Evolutionary conservation across 2,888 invertebrate genomes (phyloP).

Genomic region (Ceriagrion tenellum): DNA sequence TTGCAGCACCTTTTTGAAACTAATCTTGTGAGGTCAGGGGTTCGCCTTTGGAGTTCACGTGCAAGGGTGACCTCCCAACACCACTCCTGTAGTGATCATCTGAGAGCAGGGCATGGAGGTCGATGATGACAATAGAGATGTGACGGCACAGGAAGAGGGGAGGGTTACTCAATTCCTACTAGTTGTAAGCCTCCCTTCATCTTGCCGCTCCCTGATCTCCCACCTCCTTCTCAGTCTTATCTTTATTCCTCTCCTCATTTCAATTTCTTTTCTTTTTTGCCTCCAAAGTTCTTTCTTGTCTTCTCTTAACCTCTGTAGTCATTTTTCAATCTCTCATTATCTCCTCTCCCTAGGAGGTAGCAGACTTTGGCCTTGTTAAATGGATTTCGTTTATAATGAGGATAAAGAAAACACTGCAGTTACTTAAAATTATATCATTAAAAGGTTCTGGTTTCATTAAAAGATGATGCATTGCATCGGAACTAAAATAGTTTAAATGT

Average conservation of each 20-base stretch:
- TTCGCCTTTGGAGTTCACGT: not conserved
- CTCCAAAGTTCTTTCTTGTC: not conserved
- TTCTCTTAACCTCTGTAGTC: not conserved
- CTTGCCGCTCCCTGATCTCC: too few species aligned
- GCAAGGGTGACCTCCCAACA: not conserved
- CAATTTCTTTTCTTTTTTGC: not conserved
- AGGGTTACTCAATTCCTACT: not conserved
- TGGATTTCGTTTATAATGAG: too few species aligned
- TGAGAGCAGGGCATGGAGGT: not conserved
- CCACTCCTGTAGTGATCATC: not conserved
- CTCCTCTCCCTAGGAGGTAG: not conserved
- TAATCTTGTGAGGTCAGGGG: slow-evolving; percentile 17
- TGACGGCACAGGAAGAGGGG: not conserved
- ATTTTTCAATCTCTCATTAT: not conserved
- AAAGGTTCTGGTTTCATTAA: too few species aligned
- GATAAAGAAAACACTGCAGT: too few species aligned
- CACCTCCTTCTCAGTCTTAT: too few species aligned
- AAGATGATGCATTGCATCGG: too few species aligned
- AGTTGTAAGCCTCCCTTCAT: too few species aligned
- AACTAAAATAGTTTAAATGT: too few species aligned
- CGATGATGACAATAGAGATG: not conserved
- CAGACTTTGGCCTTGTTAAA: too few species aligned
- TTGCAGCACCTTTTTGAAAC: not conserved
- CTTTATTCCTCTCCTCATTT: too few species aligned
- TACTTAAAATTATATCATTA: too few species aligned